Base-by-base conservation (phyloP, 1,140 invertebrate species). In the Papilio aristodemus region DNA sequence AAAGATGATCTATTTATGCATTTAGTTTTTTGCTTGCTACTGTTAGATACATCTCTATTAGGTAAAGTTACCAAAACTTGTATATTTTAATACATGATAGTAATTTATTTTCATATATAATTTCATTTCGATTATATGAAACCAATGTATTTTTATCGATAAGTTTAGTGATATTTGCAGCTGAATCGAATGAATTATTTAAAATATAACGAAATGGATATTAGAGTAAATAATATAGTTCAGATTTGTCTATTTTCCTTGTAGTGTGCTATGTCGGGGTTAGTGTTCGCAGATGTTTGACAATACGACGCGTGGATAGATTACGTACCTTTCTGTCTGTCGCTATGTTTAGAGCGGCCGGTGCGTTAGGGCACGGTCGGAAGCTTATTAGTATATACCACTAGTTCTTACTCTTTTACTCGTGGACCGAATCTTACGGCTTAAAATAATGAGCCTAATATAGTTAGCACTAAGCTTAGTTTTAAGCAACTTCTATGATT, bases 211-310 rank as follows among this genome's bases (percentile, higher is more conserved):
- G 46, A 73, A 60, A 74, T 68, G 27, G 59, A 71, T 74, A 75
- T 70, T 71, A 74, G 71, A 72, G 71, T 73, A 76, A 79, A 75
- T 74, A 76, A 71, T 38, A 72, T 80, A 80, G 78, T 80, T 78
- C 72, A 81, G 73, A 80, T 68, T 80, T 80, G 81, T 89, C 86
- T 89, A 89, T 89, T 89, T 86, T 89, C 84, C 84, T 54, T 54
- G 85, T 87, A 89, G 85, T 86, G 84, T 82, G 78, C 83, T 79
- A 75, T 79, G 80, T 84, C 75, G 74, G 77, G 81, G 76, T 81
- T 85, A 81, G 76, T 70, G 74, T 66, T 74, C 74, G 78, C 79
- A 77, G 75, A 75, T 79, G 69, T 75, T 77, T 80, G 84, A 86
- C 84, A 88, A 86, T 88, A 86, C 81, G 72, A 71, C 69, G 63